These are phyloP conservation scores for Sturmia bella DNA, from an alignment of 2,888 invertebrate species.

Conservation along the genomic window DNA sequence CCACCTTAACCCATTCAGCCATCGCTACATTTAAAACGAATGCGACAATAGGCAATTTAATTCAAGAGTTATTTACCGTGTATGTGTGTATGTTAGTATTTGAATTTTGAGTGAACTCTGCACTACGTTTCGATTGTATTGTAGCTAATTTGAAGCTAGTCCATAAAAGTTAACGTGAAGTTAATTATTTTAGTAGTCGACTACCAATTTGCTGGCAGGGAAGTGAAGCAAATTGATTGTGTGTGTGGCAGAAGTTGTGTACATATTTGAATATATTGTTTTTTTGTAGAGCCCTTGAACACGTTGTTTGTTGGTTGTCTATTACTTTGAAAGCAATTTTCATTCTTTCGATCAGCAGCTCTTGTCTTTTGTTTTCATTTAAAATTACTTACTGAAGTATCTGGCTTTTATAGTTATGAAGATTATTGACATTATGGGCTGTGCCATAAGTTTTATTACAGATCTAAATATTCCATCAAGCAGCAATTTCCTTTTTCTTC, in stretches of 20 bases:
- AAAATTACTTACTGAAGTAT: constrained; percentile 25
- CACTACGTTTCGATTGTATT: too few species aligned
- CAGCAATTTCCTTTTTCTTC: constrained; percentile 39
- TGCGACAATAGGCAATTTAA: too few species aligned
- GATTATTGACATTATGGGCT: constrained; percentile 29
- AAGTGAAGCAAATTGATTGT: constrained; percentile 3
- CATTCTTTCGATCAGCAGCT: constrained; percentile 7
- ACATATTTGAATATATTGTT: constrained; percentile 9
- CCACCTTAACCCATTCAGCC: too few species aligned
- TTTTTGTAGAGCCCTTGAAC: constrained; percentile 9
- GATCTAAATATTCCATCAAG: background rate
- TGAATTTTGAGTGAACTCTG: too few species aligned
- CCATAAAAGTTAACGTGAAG: too few species aligned
- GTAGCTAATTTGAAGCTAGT: too few species aligned
- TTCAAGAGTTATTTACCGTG: too few species aligned
- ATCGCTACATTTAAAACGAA: too few species aligned
- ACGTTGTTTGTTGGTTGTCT: constrained; percentile 35
- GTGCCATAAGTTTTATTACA: constrained; percentile 6
- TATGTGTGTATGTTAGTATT: too few species aligned
- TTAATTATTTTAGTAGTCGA: too few species aligned
- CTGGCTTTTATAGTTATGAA: constrained; percentile 18
- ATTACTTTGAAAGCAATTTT: constrained; percentile 12
- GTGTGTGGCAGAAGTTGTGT: background rate
- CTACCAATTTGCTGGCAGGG: too few species aligned
- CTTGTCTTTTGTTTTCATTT: constrained; percentile 40